Percentiles rank a stretch among this genome's conserved stretches.
phyloP scores from a whole-genome alignment of 2,797 vertebrate genomes.

The Macroramphosus scolopax region DNA sequence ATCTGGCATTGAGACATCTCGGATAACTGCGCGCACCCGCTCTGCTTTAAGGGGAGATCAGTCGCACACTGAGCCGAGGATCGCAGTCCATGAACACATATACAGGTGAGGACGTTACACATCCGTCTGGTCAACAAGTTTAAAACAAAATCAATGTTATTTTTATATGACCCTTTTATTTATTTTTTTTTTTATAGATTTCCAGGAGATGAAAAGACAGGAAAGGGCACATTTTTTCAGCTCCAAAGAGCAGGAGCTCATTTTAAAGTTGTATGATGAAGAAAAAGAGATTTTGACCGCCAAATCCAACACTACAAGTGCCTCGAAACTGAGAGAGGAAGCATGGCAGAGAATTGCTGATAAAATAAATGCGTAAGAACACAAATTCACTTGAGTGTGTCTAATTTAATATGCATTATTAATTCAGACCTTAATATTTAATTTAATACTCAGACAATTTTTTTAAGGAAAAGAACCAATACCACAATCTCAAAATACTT shows the following conservation, averaged over 20 bases:
- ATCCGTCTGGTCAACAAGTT: not conserved
- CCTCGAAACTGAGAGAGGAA: conserved; percentile 66
- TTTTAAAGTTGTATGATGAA: conserved; percentile 67
- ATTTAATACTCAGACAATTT: too few species aligned
- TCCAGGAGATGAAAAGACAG: conserved; percentile 49
- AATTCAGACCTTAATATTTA: too few species aligned
- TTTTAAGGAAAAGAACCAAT: too few species aligned
- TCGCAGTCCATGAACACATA: conserved; percentile 41
- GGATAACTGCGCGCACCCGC: conserved; percentile 69
- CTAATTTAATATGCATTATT: too few species aligned
- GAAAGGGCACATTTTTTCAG: conserved; percentile 72
- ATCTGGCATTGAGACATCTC: conserved; percentile 72
- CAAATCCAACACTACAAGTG: conserved; percentile 71
- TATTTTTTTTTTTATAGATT: conserved; percentile 26
- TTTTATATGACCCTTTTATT: too few species aligned
- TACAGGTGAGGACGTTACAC: conserved; percentile 58
- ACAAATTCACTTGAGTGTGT: not conserved
- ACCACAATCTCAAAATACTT: too few species aligned
- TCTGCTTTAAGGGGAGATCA: conserved; percentile 32
- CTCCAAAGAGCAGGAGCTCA: conserved; percentile 66
- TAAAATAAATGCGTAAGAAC: conserved; percentile 60
- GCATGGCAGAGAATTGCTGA: conserved; percentile 76
- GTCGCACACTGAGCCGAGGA: conserved; percentile 48
- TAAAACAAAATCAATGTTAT: too few species aligned
- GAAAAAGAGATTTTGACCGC: conserved; percentile 60